Conservation (phyloP, 2,888 invertebrate genomes). For the Melinaea marsaeus region DNA sequence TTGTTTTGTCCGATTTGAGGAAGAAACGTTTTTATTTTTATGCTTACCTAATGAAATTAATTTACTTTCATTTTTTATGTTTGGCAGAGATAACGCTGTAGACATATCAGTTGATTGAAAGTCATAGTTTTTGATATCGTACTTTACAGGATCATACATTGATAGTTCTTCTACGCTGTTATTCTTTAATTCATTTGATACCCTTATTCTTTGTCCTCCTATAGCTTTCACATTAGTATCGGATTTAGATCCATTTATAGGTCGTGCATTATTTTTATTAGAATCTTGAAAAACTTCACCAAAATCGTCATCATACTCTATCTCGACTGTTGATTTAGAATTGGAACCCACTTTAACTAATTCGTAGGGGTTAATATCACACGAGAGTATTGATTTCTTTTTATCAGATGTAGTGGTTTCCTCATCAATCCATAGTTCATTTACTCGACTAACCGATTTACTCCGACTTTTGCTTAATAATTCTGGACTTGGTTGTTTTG, state of each 20-base stretch:
- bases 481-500: slow-evolving; percentile 71
- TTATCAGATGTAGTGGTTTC: slow-evolving; percentile 50
- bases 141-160: slow-evolving; percentile 70
- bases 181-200: slow-evolving; percentile 75
- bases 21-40: slow-evolving; percentile 57
- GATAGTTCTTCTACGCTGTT: slow-evolving; percentile 60
- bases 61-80: slow-evolving; percentile 68
- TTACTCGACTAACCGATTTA: slow-evolving; percentile 70
- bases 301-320: slow-evolving; percentile 75
- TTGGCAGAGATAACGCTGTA: slow-evolving; percentile 60
- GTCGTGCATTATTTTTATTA: slow-evolving; percentile 52
- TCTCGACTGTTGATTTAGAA: slow-evolving; percentile 69
- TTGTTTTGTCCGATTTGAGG: slow-evolving; percentile 61
- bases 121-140: slow-evolving; percentile 70
- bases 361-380: slow-evolving; percentile 91
- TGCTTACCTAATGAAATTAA: slow-evolving; percentile 54
- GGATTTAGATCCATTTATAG: slow-evolving; percentile 54
- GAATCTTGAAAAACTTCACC: slow-evolving; percentile 64
- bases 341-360: slow-evolving; percentile 80
- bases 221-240: slow-evolving; percentile 80
- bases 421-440: slow-evolving; percentile 70
- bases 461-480: slow-evolving; percentile 63
- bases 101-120: slow-evolving; percentile 56
- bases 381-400: slow-evolving; percentile 87
- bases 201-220: slow-evolving; percentile 82